A percentile compares a stretch with the other conserved stretches of the same genome.
Evolutionary conservation across 2,888 invertebrate genomes (phyloP).

Genomic region (Linhomoeus sp.): DNA sequence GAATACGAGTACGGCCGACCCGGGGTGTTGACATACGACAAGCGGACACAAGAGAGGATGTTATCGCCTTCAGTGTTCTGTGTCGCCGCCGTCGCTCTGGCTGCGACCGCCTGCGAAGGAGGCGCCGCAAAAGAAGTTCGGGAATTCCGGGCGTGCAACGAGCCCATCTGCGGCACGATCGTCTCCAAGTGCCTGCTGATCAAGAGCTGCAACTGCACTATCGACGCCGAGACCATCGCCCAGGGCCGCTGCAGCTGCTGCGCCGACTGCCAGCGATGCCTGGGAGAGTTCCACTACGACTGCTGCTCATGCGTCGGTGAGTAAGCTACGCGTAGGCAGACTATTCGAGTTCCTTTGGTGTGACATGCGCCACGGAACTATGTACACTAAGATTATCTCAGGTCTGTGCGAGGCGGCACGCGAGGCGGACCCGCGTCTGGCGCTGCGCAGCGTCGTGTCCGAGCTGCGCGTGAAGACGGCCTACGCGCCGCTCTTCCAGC

Average conservation of each 20-base stretch:
- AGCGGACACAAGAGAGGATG: too few relatives aligned
- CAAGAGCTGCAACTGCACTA: constrained; percentile 82
- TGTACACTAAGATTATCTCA: constrained; percentile 33
- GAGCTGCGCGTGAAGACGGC: constrained; percentile 55
- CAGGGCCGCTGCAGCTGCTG: constrained; percentile 72
- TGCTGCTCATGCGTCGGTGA: constrained; percentile 94
- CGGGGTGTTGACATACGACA: too few relatives aligned
- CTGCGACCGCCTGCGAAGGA: too few relatives aligned
- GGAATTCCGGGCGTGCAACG: constrained; percentile 51
- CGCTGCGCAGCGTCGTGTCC: constrained; percentile 62
- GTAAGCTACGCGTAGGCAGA: constrained; percentile 24
- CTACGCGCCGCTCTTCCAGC: constrained; percentile 66
- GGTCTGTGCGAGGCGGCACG: constrained; percentile 74
- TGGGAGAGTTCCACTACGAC: constrained; percentile 67
- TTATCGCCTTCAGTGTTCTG: too few relatives aligned
- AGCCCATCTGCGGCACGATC: constrained; percentile 79
- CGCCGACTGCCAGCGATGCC: constrained; percentile 71
- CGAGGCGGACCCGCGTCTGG: constrained; percentile 49
- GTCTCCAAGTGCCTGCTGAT: constrained; percentile 91
- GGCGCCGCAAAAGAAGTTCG: too few relatives aligned
- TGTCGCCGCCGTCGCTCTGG: too few relatives aligned
- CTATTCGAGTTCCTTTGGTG: too few relatives aligned
- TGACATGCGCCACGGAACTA: too few relatives aligned
- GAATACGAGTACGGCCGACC: too few relatives aligned
- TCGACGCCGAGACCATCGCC: constrained; percentile 26